Evolutionary conservation across 2,797 vertebrate species (phyloP).

Genomic region (Chelidonichthys spinosus): DNA sequence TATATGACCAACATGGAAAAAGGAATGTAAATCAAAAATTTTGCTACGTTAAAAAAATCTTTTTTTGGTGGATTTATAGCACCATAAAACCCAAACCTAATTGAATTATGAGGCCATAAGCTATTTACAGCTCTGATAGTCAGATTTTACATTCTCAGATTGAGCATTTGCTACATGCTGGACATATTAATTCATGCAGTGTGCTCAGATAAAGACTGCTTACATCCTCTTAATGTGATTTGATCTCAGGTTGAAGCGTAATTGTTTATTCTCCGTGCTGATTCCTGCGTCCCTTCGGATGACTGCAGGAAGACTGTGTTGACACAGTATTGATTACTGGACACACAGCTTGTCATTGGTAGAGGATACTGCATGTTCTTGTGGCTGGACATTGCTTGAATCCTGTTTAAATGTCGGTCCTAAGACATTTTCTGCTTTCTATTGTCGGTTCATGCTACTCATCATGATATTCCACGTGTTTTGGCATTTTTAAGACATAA

Average conservation of each 20-base stretch:
- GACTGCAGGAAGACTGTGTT: not conserved
- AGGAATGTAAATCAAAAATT: no score
- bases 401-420: not conserved
- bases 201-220: slow-evolving; percentile 14
- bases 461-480: not conserved
- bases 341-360: slow-evolving; percentile 21
- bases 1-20: no score
- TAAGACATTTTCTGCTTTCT: slow-evolving; percentile 9
- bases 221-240: slow-evolving; percentile 2
- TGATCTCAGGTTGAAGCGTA: slow-evolving; percentile 13
- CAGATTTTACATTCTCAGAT: not conserved
- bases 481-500: slow-evolving; percentile 37
- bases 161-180: not conserved
- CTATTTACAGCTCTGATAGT: not conserved
- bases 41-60: no score
- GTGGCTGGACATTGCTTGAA: not conserved
- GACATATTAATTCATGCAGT: not conserved
- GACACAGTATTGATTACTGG: slow-evolving; percentile 20
- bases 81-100: no score
- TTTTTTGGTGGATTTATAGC: no score
- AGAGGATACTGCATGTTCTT: slow-evolving; percentile 2
- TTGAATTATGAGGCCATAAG: no score
- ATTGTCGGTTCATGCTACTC: slow-evolving; percentile 8
- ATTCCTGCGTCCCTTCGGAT: not conserved
- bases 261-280: slow-evolving; percentile 20